phyloP scores from a whole-genome alignment of 2,113 vertebrate genomes.

The Choloepus hoffmanni region DNA sequence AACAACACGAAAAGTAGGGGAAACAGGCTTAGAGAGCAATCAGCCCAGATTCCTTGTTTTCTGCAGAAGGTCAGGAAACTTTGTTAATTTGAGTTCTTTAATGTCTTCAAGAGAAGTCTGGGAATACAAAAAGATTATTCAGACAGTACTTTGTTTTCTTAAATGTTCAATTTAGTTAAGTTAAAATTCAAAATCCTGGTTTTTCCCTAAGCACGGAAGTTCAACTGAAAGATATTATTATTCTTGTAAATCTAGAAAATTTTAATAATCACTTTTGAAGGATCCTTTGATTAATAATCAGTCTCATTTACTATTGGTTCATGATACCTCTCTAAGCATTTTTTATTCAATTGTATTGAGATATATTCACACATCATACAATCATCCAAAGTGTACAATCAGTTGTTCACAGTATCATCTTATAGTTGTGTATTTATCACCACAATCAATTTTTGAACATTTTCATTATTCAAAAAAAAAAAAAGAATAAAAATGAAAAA shows the following conservation, averaged over 20 bases:
- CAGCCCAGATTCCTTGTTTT: not conserved
- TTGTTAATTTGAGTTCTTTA: not conserved
- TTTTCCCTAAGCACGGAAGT: not conserved
- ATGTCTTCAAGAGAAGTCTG: not conserved
- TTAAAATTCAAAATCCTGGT: not conserved
- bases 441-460: too few species aligned
- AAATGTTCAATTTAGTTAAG: not conserved
- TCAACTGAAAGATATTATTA: not conserved
- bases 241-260: not conserved
- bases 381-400: too few species aligned
- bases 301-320: not conserved
- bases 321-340: not conserved
- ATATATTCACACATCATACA: too few species aligned
- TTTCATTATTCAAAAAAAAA: too few species aligned
- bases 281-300: not conserved
- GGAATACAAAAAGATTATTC: not conserved
- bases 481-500: too few species aligned
- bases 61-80: not conserved
- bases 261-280: slow-evolving; percentile 37
- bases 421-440: too few species aligned
- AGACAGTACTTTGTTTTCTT: not conserved
- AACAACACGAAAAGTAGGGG: not conserved
- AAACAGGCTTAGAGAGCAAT: not conserved
- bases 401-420: too few species aligned
- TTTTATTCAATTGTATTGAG: too few species aligned